Evolutionary conservation across 2,888 invertebrate genomes (phyloP).

Genomic region (Horisme vitalbata): DNA sequence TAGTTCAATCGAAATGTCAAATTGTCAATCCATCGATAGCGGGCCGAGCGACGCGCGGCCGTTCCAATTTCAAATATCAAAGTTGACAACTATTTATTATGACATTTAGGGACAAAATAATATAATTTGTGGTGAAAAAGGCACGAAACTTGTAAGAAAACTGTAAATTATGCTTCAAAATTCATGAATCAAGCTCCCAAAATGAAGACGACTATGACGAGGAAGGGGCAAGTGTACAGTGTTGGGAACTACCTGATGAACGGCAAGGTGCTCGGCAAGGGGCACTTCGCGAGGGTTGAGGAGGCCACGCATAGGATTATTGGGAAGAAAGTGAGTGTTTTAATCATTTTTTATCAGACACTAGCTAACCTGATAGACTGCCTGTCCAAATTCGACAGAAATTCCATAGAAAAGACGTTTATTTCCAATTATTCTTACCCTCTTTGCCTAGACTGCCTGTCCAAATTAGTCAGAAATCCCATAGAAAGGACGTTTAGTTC

Average conservation of each 20-base stretch:
- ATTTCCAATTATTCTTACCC: too few relatives aligned
- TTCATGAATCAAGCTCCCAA: constrained; percentile 47
- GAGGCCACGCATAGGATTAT: constrained; percentile 87
- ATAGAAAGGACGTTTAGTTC: too few relatives aligned
- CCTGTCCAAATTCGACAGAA: too few relatives aligned
- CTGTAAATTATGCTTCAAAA: constrained; percentile 61
- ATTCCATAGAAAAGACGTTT: too few relatives aligned
- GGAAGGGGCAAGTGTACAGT: constrained; percentile 76
- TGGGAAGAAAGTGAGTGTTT: constrained; percentile 86
- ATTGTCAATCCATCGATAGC: constrained; percentile 37
- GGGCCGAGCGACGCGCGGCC: constrained; percentile 22
- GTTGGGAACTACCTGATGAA: constrained; percentile 89
- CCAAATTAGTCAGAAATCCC: too few relatives aligned
- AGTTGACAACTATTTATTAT: constrained; percentile 25
- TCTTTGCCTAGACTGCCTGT: too few relatives aligned
- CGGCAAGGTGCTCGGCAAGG: constrained; percentile 87
- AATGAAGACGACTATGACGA: constrained; percentile 59
- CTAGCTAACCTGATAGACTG: too few relatives aligned
- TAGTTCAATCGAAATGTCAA: constrained; percentile 60
- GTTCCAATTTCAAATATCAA: constrained; percentile 24
- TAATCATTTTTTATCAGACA: too few relatives aligned
- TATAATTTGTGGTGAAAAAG: constrained; percentile 22
- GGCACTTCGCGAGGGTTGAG: constrained; percentile 89
- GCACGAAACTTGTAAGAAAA: constrained; percentile 6
- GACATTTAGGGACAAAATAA: constrained; percentile 30